Base-by-base conservation (phyloP, 2,888 invertebrate species). In the Stomorhina lunata region DNA sequence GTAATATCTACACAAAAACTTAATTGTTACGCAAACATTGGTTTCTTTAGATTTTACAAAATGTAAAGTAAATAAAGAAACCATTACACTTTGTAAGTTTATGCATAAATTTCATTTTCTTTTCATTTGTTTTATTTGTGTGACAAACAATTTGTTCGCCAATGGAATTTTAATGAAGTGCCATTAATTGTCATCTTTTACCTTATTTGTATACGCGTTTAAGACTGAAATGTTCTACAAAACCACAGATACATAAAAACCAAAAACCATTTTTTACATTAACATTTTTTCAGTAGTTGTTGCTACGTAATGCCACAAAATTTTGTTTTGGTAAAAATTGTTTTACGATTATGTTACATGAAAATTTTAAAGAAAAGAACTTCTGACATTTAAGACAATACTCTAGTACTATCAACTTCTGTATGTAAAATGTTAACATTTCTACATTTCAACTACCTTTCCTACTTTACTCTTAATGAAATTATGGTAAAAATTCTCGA, bases 111-210 rank as follows among this genome's bases (percentile, higher is more conserved):
- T 61, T 4, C 15, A 17, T 27, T 5, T 29, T 2, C 6, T 25
- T 22, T 2, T 43, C 7, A 6, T 40, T 37, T 48, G 10, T 55
- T 15, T 65, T n/a, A n/a, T n/a, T n/a, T n/a, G n/a, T n/a, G n/a
- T 10, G 25, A 25, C 4, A 12, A 65, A 25, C 55, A 75, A 34
- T 65, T 55, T 57, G 55, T 48, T 25, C 27, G 10, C 34, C 68
- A 34, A 53, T 69, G 15, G 69, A 61, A 77, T 77, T 69, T 77
- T 63, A 77, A 77, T 69, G 69, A 69, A 61, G 50, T 53, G 15
- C 17, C 27, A 27, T 63, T 27, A 63, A 43, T 63, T 15, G 15
- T 27, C 32, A 27, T 55, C 7, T 32, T 55, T 17, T 17, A 32
- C 17, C 29, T 55, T 32, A n/a, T 53, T 15, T 55, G 4, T 22